phyloP scores from a whole-genome alignment of 2,113 vertebrate genomes.

The Gila orcuttii region DNA sequence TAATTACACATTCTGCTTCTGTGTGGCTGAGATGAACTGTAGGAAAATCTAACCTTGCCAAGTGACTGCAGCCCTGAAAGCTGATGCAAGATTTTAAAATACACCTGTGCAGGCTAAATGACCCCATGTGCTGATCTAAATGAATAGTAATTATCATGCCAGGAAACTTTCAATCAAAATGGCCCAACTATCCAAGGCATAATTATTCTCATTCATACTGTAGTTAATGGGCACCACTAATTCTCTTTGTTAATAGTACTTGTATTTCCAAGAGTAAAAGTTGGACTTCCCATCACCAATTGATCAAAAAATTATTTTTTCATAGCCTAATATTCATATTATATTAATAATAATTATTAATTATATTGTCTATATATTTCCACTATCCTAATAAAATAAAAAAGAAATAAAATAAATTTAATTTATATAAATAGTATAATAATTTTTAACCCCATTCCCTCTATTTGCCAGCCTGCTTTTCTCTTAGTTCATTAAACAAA shows the following conservation, averaged over 20 bases:
- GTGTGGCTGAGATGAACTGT: not conserved
- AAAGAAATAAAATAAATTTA: no score
- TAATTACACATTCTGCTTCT: slow-evolving; percentile 5
- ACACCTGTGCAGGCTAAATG: not conserved
- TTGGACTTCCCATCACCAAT: not conserved
- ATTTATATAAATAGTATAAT: no score
- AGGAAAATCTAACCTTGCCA: not conserved
- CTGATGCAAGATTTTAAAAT: not conserved
- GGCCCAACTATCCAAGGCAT: not conserved
- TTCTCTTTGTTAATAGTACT: not conserved
- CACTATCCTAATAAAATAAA: not conserved
- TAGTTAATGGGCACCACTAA: not conserved
- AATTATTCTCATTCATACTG: slow-evolving; percentile 14
- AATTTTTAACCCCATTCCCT: no score
- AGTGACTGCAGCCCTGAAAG: not conserved
- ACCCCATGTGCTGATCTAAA: not conserved
- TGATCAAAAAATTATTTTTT: not conserved
- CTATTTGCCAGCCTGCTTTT: no score
- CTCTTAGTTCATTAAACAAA: no score
- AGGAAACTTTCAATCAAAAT: slow-evolving; percentile 1
- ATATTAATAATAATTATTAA: no score
- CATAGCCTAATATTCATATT: not conserved
- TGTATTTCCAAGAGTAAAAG: not conserved
- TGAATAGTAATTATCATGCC: not conserved
- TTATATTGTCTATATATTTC: no score